Percentiles rank a stretch among this genome's conserved stretches.
Conservation (phyloP, 2,888 invertebrate genomes). For the Ormyrus labotus region DNA sequence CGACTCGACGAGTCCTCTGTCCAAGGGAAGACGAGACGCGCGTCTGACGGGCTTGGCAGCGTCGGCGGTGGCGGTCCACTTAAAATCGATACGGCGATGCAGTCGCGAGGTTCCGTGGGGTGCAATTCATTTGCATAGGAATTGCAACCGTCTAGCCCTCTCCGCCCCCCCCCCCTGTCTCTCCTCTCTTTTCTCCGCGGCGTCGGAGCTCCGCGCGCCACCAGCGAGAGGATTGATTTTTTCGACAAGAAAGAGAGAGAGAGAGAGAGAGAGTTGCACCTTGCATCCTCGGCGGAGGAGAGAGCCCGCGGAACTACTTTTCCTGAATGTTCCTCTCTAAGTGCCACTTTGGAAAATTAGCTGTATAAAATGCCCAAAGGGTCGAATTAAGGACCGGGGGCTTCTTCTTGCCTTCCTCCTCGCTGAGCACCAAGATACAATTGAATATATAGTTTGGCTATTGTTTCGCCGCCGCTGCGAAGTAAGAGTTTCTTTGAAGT, state of each 20-base stretch:
- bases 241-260: conserved; percentile 46
- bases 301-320: conserved; percentile 37
- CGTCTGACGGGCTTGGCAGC: conserved; percentile 69
- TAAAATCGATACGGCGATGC: conserved; percentile 73
- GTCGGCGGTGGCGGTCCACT: conserved; percentile 68
- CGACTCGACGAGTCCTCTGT: conserved; percentile 67
- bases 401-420: conserved; percentile 24
- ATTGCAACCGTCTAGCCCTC: conserved; percentile 66
- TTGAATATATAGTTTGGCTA: conserved; percentile 19
- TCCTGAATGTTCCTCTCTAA: conserved; percentile 43
- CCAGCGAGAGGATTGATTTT: conserved; percentile 62
- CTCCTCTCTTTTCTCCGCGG: background rate
- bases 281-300: conserved; percentile 1
- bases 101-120: conserved; percentile 59
- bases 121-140: conserved; percentile 75
- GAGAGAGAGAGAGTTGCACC: conserved; percentile 11
- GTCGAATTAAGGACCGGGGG: conserved; percentile 41
- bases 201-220: conserved; percentile 12
- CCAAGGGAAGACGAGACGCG: conserved; percentile 72
- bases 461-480: background rate
- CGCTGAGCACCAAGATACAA: conserved; percentile 37
- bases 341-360: conserved; percentile 56
- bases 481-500: too few species aligned
- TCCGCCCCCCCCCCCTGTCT: background rate
- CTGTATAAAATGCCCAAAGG: conserved; percentile 49